These are phyloP conservation scores for Oasisia sp. DNA, from an alignment of 2,888 invertebrate genomes.

Conservation along the genomic window DNA sequence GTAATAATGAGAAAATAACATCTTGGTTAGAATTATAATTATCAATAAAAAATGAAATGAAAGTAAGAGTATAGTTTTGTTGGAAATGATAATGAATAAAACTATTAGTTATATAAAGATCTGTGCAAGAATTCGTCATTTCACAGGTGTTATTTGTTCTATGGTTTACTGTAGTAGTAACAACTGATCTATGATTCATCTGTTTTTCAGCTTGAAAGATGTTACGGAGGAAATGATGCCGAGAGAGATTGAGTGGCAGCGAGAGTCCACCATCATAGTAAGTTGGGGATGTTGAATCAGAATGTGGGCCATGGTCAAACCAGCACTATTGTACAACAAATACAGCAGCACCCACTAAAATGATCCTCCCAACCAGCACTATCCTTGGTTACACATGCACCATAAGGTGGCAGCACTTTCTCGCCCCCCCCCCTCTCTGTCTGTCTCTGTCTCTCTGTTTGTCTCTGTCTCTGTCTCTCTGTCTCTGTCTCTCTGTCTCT, in stretches of 20 bases:
- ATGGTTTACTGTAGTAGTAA: not conserved
- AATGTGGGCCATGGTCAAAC: not conserved
- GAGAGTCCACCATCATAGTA: conserved; percentile 19
- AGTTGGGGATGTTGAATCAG: not conserved
- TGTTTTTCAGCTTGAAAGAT: conserved; percentile 20
- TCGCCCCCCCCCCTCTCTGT: too few species aligned
- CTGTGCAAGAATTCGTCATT: not conserved
- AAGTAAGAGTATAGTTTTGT: not conserved
- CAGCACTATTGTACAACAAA: too few species aligned
- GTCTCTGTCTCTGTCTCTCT: too few species aligned
- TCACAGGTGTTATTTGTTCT: not conserved
- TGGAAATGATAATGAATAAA: not conserved
- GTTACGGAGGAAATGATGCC: conserved; percentile 30
- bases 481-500: too few species aligned
- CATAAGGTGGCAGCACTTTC: too few species aligned
- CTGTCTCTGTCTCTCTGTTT: too few species aligned
- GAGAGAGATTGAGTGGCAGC: not conserved
- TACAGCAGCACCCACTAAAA: too few species aligned
- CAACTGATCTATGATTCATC: not conserved
- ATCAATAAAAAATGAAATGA: not conserved
- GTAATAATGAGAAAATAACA: not conserved
- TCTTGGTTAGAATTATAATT: not conserved
- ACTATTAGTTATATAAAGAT: too few species aligned
- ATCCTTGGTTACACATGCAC: too few species aligned
- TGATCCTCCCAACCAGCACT: too few species aligned